Evolutionary conservation across 2,113 vertebrate genomes (phyloP).

Genomic region (Pipa parva): DNA sequence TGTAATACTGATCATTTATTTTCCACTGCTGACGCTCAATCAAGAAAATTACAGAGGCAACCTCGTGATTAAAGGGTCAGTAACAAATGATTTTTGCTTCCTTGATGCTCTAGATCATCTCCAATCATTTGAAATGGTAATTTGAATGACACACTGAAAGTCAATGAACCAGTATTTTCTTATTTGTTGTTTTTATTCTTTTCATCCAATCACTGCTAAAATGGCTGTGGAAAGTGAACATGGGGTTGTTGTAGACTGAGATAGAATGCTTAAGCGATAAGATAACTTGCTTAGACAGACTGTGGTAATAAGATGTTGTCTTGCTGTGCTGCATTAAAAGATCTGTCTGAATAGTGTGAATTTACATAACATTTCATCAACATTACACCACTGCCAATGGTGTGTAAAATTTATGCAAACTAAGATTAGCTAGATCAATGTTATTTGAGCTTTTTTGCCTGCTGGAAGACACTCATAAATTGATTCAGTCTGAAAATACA

Average conservation of each 20-base stretch:
- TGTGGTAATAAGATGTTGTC: slow-evolving; percentile 30
- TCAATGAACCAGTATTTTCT: not conserved
- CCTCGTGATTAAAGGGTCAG: too few species aligned
- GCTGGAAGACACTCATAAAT: slow-evolving; percentile 36
- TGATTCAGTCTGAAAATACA: slow-evolving; percentile 20
- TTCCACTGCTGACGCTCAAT: too few species aligned
- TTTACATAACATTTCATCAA: slow-evolving; percentile 47
- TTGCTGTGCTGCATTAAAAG: slow-evolving; percentile 35
- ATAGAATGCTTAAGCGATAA: slow-evolving; percentile 31
- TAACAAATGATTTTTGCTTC: too few species aligned
- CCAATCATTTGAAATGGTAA: too few species aligned
- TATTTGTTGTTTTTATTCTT: slow-evolving; percentile 1
- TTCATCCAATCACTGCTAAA: slow-evolving; percentile 16
- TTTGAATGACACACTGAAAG: too few species aligned
- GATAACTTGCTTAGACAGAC: slow-evolving; percentile 36
- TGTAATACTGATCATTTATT: too few species aligned
- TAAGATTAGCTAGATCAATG: slow-evolving; percentile 6
- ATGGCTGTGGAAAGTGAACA: slow-evolving; percentile 16
- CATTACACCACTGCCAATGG: slow-evolving; percentile 28
- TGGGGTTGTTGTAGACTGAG: not conserved
- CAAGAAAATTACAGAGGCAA: too few species aligned
- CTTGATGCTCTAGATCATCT: too few species aligned
- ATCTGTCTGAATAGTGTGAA: slow-evolving; percentile 37
- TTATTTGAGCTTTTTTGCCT: slow-evolving; percentile 18
- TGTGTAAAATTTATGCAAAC: slow-evolving; percentile 51